Evolutionary conservation across 23 tunicate genomes (phyloP), one percentile per base, ranked within the genome.

Genomic region (Aplidium turbinatum): DNA sequence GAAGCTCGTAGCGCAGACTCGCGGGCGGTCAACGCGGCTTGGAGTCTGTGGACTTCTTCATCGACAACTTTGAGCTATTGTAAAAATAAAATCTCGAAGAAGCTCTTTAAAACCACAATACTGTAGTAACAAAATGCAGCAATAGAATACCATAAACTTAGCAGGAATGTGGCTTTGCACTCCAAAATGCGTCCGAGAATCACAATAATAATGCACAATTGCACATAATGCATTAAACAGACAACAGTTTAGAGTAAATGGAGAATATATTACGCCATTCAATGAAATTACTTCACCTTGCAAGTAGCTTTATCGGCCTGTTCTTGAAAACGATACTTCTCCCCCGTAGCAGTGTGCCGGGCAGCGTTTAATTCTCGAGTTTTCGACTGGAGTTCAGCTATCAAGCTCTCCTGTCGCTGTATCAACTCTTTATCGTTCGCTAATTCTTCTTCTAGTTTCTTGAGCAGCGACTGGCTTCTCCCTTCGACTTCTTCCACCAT

Each of bases 401-500:
- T 88, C 64, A 88, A 45, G 32, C 60, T 48, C 42, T 88, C 96
- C 57, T 88, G 96, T 24, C 82, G 76, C 56, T 88, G 96, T 28
- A 88, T 88, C 35, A 88, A 38, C 47, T 88, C 96, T 55, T 88
- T 88, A 46, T 88, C 96, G 73, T 88, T 68, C 0, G 79, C 40
- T 4, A 88, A 70, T 45, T 88, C 96, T 53, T 77, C 85, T 76
- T 88, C 96, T 4, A 88, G 79, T 38, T 88, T 88, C 47, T 68
- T 77, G 31, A 88, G 67, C 75, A 88, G 66, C 1, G 83, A 74
- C 34, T 88, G 96, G 47, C 96, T 88, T 42, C 87, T 88, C 6
- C 76, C 76, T 47, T 87, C 86, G 50, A 88, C 87, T 46, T 88
- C 96, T 47, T 88, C 96, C 5, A 88, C 78, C 87, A 88, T 75